Evolutionary conservation across 2,113 vertebrate genomes (phyloP), one percentile per base, ranked within the genome.

Genomic region (Odocoileus virginianus): DNA sequence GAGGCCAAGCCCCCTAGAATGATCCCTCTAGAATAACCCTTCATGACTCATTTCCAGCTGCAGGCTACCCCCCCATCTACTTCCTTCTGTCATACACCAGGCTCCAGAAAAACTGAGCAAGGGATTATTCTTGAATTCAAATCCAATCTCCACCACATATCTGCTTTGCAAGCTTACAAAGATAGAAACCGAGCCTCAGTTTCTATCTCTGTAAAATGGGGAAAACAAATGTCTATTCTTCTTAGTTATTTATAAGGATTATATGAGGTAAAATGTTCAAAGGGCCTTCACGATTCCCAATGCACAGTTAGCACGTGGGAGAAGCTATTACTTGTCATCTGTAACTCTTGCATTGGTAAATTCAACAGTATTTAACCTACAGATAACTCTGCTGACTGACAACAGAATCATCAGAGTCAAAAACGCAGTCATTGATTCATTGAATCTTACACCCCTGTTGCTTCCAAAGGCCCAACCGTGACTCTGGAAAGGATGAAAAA

Each of bases 31-130:
- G 71, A 25, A 40, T 67, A 45, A 13, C 10, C 25, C 23, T 1
- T 43, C 25, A 10, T 4, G 23, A 23, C 28, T 33, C 16, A 5
- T 76, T 19, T 43, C 3, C 9, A 64, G 7, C 17, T 4, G 0
- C 7, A n/a, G 17, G 57, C 36, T 23, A 27, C 2, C 17, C 7
- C 11, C 43, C 60, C 64, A 21, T 27, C 25, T 84, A 52, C 28
- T 33, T 28, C 58, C 8, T 45, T 5, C 21, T 25, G 15, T 27
- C 30, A n/a, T 14, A 23, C 2, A 5, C 40, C 19, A 23, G 74
- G 7, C 33, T 16, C 54, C 45, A 50, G 40, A 50, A 61, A 50
- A 67, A 25, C 78, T 27, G 6, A 54, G n/a, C 57, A 45, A 55
- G 8, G 33, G 14, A 23, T 64, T n/a, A 30, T 19, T 82, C 33